Evolutionary conservation across 2,888 invertebrate genomes (phyloP), one percentile per base, ranked within the genome.

Genomic region (Plagodis dolabraria): DNA sequence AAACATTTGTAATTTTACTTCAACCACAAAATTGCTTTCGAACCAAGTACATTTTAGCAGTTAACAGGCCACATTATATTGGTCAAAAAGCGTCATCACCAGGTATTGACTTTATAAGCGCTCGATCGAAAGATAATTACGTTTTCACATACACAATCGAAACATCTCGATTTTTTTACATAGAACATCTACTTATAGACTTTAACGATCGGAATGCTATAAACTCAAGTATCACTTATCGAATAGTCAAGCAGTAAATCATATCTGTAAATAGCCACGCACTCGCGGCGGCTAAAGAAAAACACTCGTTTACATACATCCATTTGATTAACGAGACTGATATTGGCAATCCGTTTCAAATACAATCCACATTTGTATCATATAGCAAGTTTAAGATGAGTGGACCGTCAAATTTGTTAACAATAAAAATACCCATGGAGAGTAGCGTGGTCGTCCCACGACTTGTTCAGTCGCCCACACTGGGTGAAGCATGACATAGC

Each of bases 381-480:
- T 56, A 60, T 57, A 60, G 54, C 53, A 60, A 56, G 47, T 63
- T 47, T 56, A 64, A 60, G 63, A 65, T 62, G 67, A 65, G 67
- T 67, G 63, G 65, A 69, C 69, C 71, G 68, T 76, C 68, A 62
- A 76, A 80, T 77, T 78, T 77, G 77, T 78, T 73, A 73, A 79
- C 75, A 79, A 79, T 78, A 80, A 77, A 72, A 78, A 74, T 75
- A 79, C 72, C 72, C 70, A 75, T 70, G 64, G 73, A 66, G 53
- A 66, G 53, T 53, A 50, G 61, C 58, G 56, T 69, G 78, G 69
- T 70, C 84, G 64, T 77, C 85, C 85, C 85, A 83, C 81, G 71
- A 68, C 77, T 58, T 82, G 82, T 81, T 65, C 48, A 73, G 76
- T 76, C 86, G 79, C 84, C 83, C 82, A 84, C 83, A 70, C 71